Evolutionary conservation across 2,797 vertebrate species (phyloP), one percentile per base, ranked within the genome.

Genomic region (Danio kyathit): DNA sequence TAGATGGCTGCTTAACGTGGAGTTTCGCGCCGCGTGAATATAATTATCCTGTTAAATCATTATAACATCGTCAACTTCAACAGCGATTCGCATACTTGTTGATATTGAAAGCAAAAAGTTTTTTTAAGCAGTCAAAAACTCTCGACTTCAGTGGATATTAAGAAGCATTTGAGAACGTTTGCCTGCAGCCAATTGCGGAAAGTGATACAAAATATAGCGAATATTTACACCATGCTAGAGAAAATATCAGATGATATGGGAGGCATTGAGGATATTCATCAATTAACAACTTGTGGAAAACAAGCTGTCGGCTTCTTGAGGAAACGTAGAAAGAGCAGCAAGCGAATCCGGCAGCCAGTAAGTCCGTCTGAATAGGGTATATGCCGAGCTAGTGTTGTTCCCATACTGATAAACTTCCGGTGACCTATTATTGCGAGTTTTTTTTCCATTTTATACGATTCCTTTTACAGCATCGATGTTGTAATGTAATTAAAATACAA

Each of bases 1-100:
- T 11, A 59, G 56, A 59, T 59, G 56, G 56, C 56, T 29, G 56
- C 56, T 21, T 59, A 59, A 59, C 7, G 56, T 59, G 56, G 56
- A 59, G 56, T 56, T 59, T 11, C 11, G 19, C 12, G 56, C 10
- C 5, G 10, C 56, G 21, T 59, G 21, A 59, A 59, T 59, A 29
- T 8, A 59, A 59, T 59, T 1, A 59, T 59, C 56, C 56, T 59
- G 56, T 21, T 29, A 21, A 59, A 5, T 21, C n/a, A n/a, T n/a
- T 59, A 59, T 59, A 59, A 59, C 12, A 29, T 19, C 9, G 56
- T 59, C 19, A 59, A 59, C 56, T 59, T 11, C 29, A 59, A 59
- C 21, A 59, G 19, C 10, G 0, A 29, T 59, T 29, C 29, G 19
- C 29, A 29, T 21, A 17, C 57, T 59, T 17, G 29, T 10, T 21